Evolutionary conservation across 2,888 invertebrate genomes (phyloP), one percentile per base, ranked within the genome.

Genomic region (Cantharis flavilabris): DNA sequence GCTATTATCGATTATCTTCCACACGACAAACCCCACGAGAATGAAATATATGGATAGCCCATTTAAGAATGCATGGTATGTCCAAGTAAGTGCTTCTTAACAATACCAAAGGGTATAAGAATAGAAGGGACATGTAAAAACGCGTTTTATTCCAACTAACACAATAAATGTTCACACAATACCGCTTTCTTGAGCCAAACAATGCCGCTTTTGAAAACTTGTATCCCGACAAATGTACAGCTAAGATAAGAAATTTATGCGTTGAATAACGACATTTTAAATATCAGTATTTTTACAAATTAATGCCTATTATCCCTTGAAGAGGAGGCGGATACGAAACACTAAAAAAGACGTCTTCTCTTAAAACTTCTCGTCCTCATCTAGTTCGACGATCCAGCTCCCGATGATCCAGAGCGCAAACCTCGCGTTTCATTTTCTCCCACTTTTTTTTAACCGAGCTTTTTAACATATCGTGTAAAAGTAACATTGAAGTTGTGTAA

Each of bases 91-190:
- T 71, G 71, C 73, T 76, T 71, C 64, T 62, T 65, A 71, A 79
- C 76, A 80, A 79, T 71, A 75, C 79, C 76, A 77, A 81, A 80
- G 82, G 82, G 81, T 81, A 80, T 81, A 79, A 79, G 79, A 79
- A 79, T 80, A 76, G 81, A 80, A 77, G 79, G 82, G 81, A 84
- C 84, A 85, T 84, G 85, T 85, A 86, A 86, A 86, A 86, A 87
- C 84, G 83, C 81, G 82, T 84, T 86, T 86, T 85, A 85, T 86
- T 84, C 83, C 76, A 76, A 80, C 83, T 86, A 86, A 87, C 84
- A 87, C 86, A 87, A 87, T 86, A 86, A 87, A 85, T 81, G 83
- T 77, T 79, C 78, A 81, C 85, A 86, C 86, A 86, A 86, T 86
- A 84, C 82, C 81, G 78, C 81, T 72, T 76, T 81, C 82, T 83